Percentiles rank a stretch among this genome's conserved stretches.
Evolutionary conservation across 2,113 vertebrate genomes (phyloP).

Genomic region (Bolborhynchus lineola): DNA sequence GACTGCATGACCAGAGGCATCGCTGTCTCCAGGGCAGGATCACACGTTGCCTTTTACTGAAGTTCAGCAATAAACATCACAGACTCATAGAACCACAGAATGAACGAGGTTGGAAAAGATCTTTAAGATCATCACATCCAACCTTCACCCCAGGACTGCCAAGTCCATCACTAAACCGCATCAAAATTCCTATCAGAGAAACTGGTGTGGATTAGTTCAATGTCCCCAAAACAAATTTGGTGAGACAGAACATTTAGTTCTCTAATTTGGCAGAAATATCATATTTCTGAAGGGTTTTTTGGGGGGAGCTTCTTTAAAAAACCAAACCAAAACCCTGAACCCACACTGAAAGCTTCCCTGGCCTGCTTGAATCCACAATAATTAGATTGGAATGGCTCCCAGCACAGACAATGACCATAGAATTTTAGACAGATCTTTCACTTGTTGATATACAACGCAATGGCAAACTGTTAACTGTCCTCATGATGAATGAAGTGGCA

Average conservation of each 20-base stretch:
- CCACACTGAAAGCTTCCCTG: not conserved
- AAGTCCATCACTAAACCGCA: not conserved
- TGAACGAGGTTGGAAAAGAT: not conserved
- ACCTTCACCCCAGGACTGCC: not conserved
- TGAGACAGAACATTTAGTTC: not conserved
- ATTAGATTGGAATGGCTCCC: not conserved
- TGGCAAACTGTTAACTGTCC: not conserved
- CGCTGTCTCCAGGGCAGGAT: accelerated
- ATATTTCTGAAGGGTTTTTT: not conserved
- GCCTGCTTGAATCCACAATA: not conserved
- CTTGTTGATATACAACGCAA: not conserved
- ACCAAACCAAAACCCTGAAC: not conserved
- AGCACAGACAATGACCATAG: not conserved
- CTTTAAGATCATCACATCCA: not conserved
- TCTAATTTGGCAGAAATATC: not conserved
- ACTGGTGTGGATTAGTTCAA: not conserved
- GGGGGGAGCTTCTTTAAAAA: not conserved
- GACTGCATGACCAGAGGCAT: not conserved
- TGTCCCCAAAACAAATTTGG: not conserved
- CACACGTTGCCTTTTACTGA: not conserved
- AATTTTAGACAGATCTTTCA: not conserved
- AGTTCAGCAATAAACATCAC: not conserved
- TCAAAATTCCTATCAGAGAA: not conserved
- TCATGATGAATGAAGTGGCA: not conserved
- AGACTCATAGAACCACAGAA: not conserved